A percentile compares a stretch with the other conserved stretches of the same genome.
Evolutionary conservation across 23 tunicate species (phyloP).

Genomic region (Trididemnum clinides): DNA sequence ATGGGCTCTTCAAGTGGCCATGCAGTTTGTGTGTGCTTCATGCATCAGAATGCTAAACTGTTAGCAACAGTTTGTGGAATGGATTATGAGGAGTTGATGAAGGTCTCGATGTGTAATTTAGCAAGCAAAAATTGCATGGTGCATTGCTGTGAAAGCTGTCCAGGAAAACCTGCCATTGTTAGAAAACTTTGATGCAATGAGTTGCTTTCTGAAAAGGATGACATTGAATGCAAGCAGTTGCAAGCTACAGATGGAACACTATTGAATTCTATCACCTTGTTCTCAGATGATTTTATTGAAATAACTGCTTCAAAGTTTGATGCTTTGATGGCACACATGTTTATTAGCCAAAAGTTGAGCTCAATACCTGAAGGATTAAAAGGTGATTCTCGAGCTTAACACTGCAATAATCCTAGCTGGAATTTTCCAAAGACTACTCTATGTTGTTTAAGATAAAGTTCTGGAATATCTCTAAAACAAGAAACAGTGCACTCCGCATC

Average conservation of each 20-base stretch:
- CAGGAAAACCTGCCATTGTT: neutral
- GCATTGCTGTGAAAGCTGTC: conserved; percentile 10
- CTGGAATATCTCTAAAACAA: neutral
- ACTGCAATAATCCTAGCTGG: conserved; percentile 17
- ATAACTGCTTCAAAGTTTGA: neutral
- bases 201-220: neutral
- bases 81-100: conserved; percentile 8
- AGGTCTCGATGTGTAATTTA: neutral
- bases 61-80: neutral
- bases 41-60: conserved; percentile 20
- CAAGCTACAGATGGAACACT: conserved; percentile 2
- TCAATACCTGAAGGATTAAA: conserved; percentile 11
- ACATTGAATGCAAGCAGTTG: conserved; percentile 25
- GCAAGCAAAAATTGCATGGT: conserved; percentile 20
- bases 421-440: conserved; percentile 12
- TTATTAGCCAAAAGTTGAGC: conserved; percentile 27
- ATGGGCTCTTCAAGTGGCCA: conserved; percentile 37
- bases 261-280: neutral
- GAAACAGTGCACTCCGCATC: neutral
- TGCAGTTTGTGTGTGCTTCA: conserved; percentile 24
- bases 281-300: conserved; percentile 13
- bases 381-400: neutral
- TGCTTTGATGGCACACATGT: conserved; percentile 16
- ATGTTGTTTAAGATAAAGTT: conserved; percentile 1
- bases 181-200: neutral